A percentile compares a stretch with the other conserved stretches of the same genome.
Conservation (phyloP, 2,888 invertebrate genomes). For the Ochlodes sylvanus region DNA sequence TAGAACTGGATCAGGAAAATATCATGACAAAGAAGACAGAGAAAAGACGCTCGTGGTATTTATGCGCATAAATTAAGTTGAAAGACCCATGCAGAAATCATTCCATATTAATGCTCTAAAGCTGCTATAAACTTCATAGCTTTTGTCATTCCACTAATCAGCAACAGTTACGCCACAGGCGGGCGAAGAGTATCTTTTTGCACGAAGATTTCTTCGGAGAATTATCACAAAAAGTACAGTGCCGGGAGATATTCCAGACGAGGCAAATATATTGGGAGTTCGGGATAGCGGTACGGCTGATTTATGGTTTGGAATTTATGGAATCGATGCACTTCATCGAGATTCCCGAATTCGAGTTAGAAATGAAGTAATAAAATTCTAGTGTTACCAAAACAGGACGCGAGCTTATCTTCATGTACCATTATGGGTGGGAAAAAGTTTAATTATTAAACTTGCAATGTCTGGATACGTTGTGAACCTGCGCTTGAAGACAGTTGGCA, state of each 20-base stretch:
- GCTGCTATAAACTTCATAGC: slow-evolving; percentile 37
- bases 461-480: slow-evolving; percentile 14
- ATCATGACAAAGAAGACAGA: slow-evolving; percentile 20
- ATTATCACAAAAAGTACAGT: slow-evolving; percentile 32
- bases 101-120: slow-evolving; percentile 36
- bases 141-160: slow-evolving; percentile 38
- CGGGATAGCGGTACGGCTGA: slow-evolving; percentile 36
- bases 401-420: slow-evolving; percentile 29
- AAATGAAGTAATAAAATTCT: slow-evolving; percentile 39
- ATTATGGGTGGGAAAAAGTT: slow-evolving; percentile 29
- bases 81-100: slow-evolving; percentile 29
- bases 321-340: slow-evolving; percentile 37
- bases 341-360: slow-evolving; percentile 38
- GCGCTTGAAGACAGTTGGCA: background rate
- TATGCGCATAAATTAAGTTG: slow-evolving; percentile 36
- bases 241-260: slow-evolving; percentile 36
- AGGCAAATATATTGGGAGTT: slow-evolving; percentile 36
- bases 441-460: slow-evolving; percentile 32
- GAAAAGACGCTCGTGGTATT: slow-evolving; percentile 7
- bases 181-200: slow-evolving; percentile 27
- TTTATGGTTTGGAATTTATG: slow-evolving; percentile 36
- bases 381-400: slow-evolving; percentile 33
- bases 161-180: slow-evolving; percentile 37
- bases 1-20: slow-evolving; percentile 23
- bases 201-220: slow-evolving; percentile 33